phyloP scores from a whole-genome alignment of 2,113 vertebrate species.

The Pseudorhombus dupliciocellatus region DNA sequence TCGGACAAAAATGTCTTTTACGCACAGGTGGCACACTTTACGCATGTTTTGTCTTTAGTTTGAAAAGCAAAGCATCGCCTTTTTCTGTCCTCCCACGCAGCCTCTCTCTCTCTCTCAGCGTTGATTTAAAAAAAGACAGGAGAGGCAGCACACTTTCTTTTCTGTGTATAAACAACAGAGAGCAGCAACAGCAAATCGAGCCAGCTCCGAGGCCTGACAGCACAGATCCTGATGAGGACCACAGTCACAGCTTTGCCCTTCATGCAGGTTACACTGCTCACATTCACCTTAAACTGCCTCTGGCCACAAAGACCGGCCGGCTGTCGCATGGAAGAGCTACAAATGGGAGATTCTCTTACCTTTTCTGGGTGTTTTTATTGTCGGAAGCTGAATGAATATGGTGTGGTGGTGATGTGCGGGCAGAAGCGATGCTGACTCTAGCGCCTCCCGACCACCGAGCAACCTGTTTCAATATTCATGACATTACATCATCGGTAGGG shows the following conservation, averaged over 20 bases:
- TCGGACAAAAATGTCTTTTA: not conserved
- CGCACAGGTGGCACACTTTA: not conserved
- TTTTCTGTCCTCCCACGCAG: not conserved
- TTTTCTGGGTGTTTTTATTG: constrained; percentile 34
- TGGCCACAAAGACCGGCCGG: not conserved
- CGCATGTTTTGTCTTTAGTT: constrained; percentile 11
- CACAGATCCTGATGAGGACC: constrained; percentile 36
- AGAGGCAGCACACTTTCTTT: not conserved
- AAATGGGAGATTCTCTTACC: constrained; percentile 43
- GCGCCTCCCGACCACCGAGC: constrained; percentile 72
- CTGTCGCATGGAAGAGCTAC: not conserved
- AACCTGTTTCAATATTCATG: constrained; percentile 78
- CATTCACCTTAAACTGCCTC: not conserved
- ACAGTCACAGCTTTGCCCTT: constrained; percentile 43
- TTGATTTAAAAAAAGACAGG: not conserved
- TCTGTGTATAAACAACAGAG: constrained; percentile 26
- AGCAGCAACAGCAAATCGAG: constrained; percentile 63
- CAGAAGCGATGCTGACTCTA: constrained; percentile 71
- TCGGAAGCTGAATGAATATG: constrained; percentile 54
- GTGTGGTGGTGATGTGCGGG: constrained; percentile 65
- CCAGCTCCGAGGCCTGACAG: constrained; percentile 47
- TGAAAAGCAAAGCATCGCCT: constrained; percentile 13
- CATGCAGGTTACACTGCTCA: constrained; percentile 14
- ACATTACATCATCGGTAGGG: constrained; percentile 78
- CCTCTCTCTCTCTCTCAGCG: not conserved